Evolutionary conservation across 2,797 vertebrate genomes (phyloP).

Genomic region (Sardinella longiceps): DNA sequence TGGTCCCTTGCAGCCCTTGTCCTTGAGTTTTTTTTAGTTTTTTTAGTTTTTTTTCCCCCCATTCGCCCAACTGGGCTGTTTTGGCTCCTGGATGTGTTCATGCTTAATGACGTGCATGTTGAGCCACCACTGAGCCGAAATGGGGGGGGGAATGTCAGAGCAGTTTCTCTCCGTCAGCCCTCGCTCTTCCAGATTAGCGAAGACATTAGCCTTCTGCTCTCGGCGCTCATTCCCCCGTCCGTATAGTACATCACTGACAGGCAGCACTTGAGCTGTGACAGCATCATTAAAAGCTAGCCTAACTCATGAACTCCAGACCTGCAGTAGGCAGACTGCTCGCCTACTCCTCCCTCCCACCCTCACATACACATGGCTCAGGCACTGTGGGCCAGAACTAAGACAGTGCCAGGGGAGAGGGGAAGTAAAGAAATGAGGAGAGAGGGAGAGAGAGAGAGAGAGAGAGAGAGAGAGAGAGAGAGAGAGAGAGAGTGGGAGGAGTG

Average conservation of each 20-base stretch:
- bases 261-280: slow-evolving; percentile 14
- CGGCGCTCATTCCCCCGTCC: background rate
- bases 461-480: too few relatives aligned
- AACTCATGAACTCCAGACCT: slow-evolving; percentile 9
- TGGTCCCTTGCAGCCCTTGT: too few relatives aligned
- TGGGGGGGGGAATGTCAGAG: background rate
- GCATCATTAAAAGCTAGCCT: background rate
- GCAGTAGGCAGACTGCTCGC: background rate
- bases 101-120: background rate
- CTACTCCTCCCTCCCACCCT: background rate
- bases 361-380: background rate
- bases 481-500: too few relatives aligned
- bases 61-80: too few relatives aligned
- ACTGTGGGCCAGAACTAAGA: background rate
- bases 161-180: background rate
- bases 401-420: background rate
- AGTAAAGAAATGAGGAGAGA: too few relatives aligned
- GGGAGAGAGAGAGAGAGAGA: too few relatives aligned
- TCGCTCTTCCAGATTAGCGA: background rate
- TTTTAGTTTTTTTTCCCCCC: too few relatives aligned
- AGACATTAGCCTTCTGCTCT: background rate
- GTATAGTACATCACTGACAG: slow-evolving; percentile 13
- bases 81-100: background rate
- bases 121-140: background rate
- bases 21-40: too few relatives aligned